Evolutionary conservation across 2,888 invertebrate species (phyloP).

Genomic region (Scaptomyza caliginosa): DNA sequence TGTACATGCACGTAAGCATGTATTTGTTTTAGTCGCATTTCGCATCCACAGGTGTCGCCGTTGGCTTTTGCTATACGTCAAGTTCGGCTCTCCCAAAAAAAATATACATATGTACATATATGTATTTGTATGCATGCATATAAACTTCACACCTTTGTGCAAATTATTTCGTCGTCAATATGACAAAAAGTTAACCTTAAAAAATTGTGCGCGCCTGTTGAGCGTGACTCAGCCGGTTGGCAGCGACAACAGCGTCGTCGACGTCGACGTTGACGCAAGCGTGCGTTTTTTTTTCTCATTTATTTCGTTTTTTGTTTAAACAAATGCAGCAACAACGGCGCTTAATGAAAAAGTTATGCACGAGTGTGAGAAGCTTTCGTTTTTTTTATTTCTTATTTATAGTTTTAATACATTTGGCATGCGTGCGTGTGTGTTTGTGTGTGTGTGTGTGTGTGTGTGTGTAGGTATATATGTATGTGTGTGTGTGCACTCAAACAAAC

Average conservation of each 20-base stretch:
- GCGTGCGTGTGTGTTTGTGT: not conserved
- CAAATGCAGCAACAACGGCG: slow-evolving; percentile 43
- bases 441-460: not conserved
- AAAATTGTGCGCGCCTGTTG: slow-evolving; percentile 53
- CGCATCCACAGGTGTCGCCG: slow-evolving; percentile 67
- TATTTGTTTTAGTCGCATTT: slow-evolving; percentile 30
- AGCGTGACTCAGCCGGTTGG: slow-evolving; percentile 61
- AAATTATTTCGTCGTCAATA: slow-evolving; percentile 70
- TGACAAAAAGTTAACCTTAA: slow-evolving; percentile 74
- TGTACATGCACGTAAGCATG: not conserved
- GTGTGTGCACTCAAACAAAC: slow-evolving; percentile 70
- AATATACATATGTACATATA: not conserved
- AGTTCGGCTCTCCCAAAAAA: slow-evolving; percentile 63
- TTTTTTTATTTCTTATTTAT: slow-evolving; percentile 25
- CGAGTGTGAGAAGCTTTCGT: slow-evolving; percentile 47
- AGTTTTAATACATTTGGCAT: slow-evolving; percentile 21
- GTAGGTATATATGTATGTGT: slow-evolving; percentile 13
- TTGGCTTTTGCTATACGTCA: slow-evolving; percentile 51
- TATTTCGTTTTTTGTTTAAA: slow-evolving; percentile 61
- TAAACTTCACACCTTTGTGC: slow-evolving; percentile 72
- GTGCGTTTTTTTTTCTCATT: no score
- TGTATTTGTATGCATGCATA: no score
- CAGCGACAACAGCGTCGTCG: slow-evolving; percentile 3
- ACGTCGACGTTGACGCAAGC: slow-evolving; percentile 17
- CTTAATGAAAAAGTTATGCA: slow-evolving; percentile 64